Base-by-base conservation (phyloP, 2,888 invertebrate genomes). In the Nymphalis c-album region DNA sequence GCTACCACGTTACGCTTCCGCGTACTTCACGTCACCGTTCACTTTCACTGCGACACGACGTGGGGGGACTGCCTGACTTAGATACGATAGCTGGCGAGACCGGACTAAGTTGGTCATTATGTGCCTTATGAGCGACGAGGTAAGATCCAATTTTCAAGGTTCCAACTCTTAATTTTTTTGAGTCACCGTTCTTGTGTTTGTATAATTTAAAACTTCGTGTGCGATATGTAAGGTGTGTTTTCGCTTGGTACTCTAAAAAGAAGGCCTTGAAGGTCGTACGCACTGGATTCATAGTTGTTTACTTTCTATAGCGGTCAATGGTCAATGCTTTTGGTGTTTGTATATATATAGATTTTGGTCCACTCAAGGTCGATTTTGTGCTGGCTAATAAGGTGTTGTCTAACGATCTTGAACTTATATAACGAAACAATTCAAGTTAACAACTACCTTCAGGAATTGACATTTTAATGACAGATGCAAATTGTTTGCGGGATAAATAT, bases 251-350 rank as follows among this genome's bases (percentile, higher is more conserved):
- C 47, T 63, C 45, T 61, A 71, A 74, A 76, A 82, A 80, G 88
- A 82, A 81, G 88, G 85, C 88, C 87, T 86, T 80, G 86, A 90
- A 89, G 90, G 89, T 86, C 89, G 85, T 82, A 80, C 81, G 84
- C 84, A 80, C 80, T 72, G 68, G 80, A 79, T 80, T 79, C 80
- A 76, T 79, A 76, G 78, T 80, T 88, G 85, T 89, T 89, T 86
- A 86, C 90, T 90, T 90, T 90, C 90, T 87, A 88, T 85, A 84
- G 84, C 86, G 89, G 88, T 88, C 88, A 88, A 84, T 81, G 87
- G 85, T 87, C 86, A 88, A 77, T 78, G 76, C 73, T 79, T 79
- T 78, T 74, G 73, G 69, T 64, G 69, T 69, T 73, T 71, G 50
- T 69, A 72, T 63, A 62, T 47, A 40, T 64, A 64, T 60, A 67